These are phyloP conservation scores for Microcebus lehilahytsara DNA, from an alignment of 2,113 vertebrate genomes.

Conservation along the genomic window DNA sequence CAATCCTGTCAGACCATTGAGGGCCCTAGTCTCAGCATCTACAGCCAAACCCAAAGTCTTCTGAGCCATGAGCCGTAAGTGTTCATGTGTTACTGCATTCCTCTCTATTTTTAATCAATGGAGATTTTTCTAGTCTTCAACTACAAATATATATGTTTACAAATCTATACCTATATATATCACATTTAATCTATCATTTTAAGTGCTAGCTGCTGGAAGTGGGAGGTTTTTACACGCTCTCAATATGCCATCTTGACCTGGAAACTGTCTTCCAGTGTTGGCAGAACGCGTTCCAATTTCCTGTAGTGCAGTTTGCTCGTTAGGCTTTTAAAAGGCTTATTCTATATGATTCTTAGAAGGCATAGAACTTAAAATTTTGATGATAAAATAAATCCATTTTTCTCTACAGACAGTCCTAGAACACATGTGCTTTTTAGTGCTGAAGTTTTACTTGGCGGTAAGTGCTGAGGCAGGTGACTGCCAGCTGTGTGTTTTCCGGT, in stretches of 20 bases:
- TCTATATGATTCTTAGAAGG: neutral
- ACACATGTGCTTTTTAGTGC: neutral
- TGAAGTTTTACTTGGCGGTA: neutral
- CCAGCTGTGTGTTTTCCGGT: neutral
- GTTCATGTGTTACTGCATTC: neutral
- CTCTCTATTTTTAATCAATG: neutral
- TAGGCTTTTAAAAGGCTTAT: neutral
- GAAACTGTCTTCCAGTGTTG: neutral
- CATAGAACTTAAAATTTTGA: conserved; percentile 17
- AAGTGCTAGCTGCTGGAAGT: neutral
- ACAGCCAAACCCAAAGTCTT: neutral
- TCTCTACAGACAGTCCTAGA: neutral
- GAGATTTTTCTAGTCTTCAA: neutral
- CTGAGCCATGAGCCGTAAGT: neutral
- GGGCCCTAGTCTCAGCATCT: neutral
- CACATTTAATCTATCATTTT: neutral
- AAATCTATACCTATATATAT: neutral
- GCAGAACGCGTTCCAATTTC: neutral
- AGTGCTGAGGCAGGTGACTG: neutral
- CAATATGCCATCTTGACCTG: neutral
- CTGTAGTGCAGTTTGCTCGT: neutral
- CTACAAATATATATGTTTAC: neutral
- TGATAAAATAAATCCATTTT: conserved; percentile 13
- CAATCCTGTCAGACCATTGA: neutral
- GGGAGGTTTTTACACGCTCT: neutral